phyloP scores from a whole-genome alignment of 2,797 vertebrate genomes.

The Schizopygopsis malacanthus region DNA sequence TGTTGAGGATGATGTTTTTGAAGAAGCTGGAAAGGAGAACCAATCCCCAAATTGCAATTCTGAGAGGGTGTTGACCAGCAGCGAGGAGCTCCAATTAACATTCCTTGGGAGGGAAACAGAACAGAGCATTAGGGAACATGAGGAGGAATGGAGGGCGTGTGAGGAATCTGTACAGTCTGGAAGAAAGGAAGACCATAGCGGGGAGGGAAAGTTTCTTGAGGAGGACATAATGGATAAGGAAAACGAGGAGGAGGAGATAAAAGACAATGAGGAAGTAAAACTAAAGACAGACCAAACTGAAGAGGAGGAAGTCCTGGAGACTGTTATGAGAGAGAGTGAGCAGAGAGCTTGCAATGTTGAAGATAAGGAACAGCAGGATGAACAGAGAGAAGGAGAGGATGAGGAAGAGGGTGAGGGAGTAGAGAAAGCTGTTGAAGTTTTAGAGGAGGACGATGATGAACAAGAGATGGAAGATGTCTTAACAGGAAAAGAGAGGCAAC shows the following conservation, averaged over 20 bases:
- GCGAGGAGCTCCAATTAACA: constrained; percentile 26
- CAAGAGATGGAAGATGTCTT: constrained; percentile 65
- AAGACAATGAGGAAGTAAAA: constrained; percentile 46
- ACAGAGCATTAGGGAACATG: constrained; percentile 27
- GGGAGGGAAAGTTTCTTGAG: constrained; percentile 52
- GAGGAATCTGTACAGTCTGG: constrained; percentile 46
- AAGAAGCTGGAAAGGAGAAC: constrained; percentile 63
- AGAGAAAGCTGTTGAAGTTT: constrained; percentile 37
- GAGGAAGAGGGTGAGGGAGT: constrained; percentile 26
- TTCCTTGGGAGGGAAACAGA: constrained; percentile 39
- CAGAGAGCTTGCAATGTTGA: constrained; percentile 41
- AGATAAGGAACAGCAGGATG: constrained; percentile 34
- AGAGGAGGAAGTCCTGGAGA: constrained; percentile 14
- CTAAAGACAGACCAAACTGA: constrained; percentile 27
- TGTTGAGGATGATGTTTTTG: constrained; percentile 75
- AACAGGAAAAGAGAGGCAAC: not conserved
- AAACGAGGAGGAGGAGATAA: constrained; percentile 31
- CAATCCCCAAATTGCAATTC: constrained; percentile 34
- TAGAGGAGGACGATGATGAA: constrained; percentile 57
- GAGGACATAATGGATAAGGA: constrained; percentile 48
- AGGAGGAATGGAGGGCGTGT: constrained; percentile 60
- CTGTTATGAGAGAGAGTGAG: constrained; percentile 42
- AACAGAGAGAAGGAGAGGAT: constrained; percentile 32
- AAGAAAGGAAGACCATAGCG: constrained; percentile 50
- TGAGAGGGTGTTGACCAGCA: constrained; percentile 3